Evolutionary conservation across 2,113 vertebrate genomes (phyloP).

Genomic region (Piprites chloris): DNA sequence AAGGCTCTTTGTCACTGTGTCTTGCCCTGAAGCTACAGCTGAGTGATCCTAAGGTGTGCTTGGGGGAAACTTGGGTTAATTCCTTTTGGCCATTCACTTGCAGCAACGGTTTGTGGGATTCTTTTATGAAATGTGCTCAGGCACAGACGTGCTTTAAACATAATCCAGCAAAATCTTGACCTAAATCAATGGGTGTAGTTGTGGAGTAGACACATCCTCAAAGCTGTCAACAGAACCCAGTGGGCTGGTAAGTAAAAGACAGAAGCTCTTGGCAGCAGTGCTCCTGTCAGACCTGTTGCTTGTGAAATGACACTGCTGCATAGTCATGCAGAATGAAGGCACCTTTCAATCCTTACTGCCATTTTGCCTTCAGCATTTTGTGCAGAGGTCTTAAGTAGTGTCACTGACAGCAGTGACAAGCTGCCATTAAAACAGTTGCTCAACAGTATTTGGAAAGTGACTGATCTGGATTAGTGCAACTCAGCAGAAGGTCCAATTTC

Average conservation of each 20-base stretch:
- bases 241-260: not conserved
- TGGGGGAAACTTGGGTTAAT: not conserved
- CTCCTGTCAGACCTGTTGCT: slow-evolving; percentile 29
- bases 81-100: not conserved
- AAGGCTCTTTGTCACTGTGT: not conserved
- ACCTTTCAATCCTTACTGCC: not conserved
- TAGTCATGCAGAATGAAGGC: not conserved
- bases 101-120: not conserved
- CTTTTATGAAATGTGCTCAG: not conserved
- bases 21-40: not conserved
- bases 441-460: not conserved
- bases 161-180: slow-evolving; percentile 7
- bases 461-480: not conserved
- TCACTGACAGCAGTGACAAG: not conserved
- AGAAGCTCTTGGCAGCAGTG: slow-evolving; percentile 15
- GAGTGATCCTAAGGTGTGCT: not conserved
- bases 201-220: not conserved
- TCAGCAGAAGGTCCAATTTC: not conserved
- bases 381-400: not conserved
- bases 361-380: not conserved
- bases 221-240: slow-evolving; percentile 32
- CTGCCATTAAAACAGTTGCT: not conserved
- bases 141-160: not conserved
- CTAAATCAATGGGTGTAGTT: not conserved
- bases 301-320: not conserved